phyloP scores from a whole-genome alignment of 2,888 invertebrate genomes.

The Ophion costatus region DNA sequence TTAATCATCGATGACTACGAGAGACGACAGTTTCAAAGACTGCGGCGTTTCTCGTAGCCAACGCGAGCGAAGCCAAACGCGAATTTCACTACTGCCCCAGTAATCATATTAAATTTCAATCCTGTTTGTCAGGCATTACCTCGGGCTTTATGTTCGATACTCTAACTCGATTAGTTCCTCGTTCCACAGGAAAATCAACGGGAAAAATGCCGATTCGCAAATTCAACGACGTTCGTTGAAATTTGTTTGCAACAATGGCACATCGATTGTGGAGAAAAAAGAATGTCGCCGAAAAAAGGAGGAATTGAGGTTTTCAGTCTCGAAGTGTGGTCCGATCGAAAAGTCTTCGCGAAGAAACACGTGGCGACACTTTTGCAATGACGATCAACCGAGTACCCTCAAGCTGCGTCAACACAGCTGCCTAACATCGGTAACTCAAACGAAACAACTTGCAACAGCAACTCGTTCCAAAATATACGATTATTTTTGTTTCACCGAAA shows the following conservation, averaged over 20 bases:
- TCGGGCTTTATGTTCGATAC: constrained; percentile 67
- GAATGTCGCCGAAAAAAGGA: too few relatives aligned
- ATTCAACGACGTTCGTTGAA: neutral
- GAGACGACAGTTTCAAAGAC: constrained; percentile 65
- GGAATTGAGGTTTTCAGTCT: too few relatives aligned
- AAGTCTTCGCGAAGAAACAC: neutral
- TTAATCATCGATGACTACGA: constrained; percentile 68
- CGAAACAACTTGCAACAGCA: neutral
- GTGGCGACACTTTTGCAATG: neutral
- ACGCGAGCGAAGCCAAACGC: constrained; percentile 78
- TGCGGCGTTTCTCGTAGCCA: constrained; percentile 72
- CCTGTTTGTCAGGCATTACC: constrained; percentile 81
- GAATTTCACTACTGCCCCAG: constrained; percentile 79
- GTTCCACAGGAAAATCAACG: constrained; percentile 58
- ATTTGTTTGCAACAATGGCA: too few relatives aligned
- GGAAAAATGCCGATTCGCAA: neutral
- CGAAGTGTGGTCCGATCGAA: too few relatives aligned
- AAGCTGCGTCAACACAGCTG: neutral
- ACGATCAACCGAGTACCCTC: neutral
- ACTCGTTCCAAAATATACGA: neutral
- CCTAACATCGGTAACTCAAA: neutral
- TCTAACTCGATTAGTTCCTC: constrained; percentile 78
- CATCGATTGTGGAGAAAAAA: too few relatives aligned
- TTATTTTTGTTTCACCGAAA: neutral
- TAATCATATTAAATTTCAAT: constrained; percentile 82